These are phyloP conservation scores for Pterobdella sp. DNA, from an alignment of 2,888 invertebrate species.

Conservation along the genomic window DNA sequence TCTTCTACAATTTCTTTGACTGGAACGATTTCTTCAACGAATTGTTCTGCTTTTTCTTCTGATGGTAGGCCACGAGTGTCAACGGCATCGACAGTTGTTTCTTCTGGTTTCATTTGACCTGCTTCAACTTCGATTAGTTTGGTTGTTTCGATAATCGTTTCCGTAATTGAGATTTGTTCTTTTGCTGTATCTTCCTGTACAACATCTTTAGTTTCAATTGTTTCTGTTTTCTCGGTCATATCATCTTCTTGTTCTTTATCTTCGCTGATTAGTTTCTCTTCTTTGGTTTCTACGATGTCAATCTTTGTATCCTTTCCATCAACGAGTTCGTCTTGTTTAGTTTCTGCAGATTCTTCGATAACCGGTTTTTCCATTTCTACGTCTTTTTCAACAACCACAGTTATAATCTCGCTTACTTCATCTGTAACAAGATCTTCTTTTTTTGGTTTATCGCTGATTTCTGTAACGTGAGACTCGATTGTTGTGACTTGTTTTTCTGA, in stretches of 20 bases:
- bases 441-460: too few species aligned
- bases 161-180: neutral
- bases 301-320: neutral
- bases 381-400: neutral
- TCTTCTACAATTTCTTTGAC: constrained; percentile 1
- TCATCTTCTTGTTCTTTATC: neutral
- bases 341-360: neutral
- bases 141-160: neutral
- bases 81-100: neutral
- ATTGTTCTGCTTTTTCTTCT: neutral
- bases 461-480: too few species aligned
- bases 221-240: neutral
- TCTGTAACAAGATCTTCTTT: too few species aligned
- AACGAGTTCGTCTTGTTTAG: neutral
- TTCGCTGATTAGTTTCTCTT: neutral
- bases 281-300: neutral
- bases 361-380: neutral
- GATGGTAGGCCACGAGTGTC: too few species aligned
- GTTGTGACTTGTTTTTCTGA: too few species aligned
- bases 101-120: neutral
- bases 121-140: neutral
- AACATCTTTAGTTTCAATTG: neutral
- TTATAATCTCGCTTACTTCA: too few species aligned
- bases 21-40: neutral
- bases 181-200: neutral